Evolutionary conservation across 1,140 invertebrate genomes (phyloP).

Genomic region (Philopotamus ludificatus): DNA sequence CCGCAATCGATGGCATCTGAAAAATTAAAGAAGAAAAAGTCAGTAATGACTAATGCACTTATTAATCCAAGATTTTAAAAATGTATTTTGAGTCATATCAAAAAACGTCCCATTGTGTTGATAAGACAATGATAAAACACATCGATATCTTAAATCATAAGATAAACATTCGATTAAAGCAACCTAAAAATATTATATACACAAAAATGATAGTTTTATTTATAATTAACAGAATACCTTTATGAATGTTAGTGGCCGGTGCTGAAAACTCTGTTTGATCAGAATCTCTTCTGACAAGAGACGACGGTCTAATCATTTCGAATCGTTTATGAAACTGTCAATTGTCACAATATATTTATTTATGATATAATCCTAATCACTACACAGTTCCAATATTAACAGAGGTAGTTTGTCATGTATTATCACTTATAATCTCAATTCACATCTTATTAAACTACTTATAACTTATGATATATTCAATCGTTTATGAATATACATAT

Average conservation of each 20-base stretch:
- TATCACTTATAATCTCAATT: no score
- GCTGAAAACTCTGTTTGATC: conserved; percentile 31
- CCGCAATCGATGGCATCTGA: conserved; percentile 63
- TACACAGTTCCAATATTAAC: no score
- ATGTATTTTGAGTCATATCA: background rate
- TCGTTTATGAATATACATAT: no score
- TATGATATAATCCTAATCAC: no score
- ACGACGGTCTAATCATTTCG: conserved; percentile 39
- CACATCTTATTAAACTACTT: no score
- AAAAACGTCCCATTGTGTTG: no score
- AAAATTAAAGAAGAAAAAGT: background rate
- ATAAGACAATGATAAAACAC: background rate
- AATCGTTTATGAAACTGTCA: background rate
- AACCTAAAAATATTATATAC: background rate
- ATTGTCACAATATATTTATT: no score
- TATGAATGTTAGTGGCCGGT: conserved; percentile 34
- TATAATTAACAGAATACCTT: conserved; percentile 26
- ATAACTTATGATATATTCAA: no score
- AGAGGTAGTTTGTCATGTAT: no score
- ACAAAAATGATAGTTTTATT: background rate
- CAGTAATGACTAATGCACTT: background rate
- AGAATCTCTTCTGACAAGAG: conserved; percentile 36
- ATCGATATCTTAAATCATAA: background rate
- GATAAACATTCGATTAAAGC: background rate
- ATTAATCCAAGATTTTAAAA: background rate